Conservation (phyloP, 2,113 vertebrate genomes). For the Cromileptes altivelis region DNA sequence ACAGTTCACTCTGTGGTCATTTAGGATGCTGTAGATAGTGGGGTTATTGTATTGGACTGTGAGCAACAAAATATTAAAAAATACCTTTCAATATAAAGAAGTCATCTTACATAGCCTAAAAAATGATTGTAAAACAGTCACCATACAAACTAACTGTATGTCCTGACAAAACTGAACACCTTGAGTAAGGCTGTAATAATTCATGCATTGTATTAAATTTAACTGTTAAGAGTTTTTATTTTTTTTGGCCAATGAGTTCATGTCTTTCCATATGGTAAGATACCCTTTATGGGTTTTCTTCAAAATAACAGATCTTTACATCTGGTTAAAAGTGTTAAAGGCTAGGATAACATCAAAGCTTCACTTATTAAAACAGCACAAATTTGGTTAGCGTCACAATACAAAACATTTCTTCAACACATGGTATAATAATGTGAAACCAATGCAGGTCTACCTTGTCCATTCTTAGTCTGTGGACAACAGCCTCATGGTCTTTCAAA, state of each 20-base stretch:
- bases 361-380: too few relatives aligned
- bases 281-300: background rate
- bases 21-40: too few relatives aligned
- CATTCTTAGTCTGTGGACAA: slow-evolving; percentile 92
- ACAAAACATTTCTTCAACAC: background rate
- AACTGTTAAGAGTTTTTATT: background rate
- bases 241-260: too few relatives aligned
- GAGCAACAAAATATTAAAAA: too few relatives aligned
- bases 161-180: background rate
- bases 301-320: background rate
- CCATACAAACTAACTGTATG: too few relatives aligned
- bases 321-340: background rate
- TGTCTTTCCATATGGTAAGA: background rate
- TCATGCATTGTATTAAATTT: background rate
- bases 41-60: too few relatives aligned
- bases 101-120: background rate
- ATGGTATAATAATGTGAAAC: background rate
- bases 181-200: too few relatives aligned
- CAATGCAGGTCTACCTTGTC: slow-evolving; percentile 88
- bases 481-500: slow-evolving; percentile 92
- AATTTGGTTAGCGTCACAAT: background rate
- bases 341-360: too few relatives aligned
- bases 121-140: background rate
- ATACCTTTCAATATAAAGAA: too few relatives aligned
- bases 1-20: too few relatives aligned